Evolutionary conservation across 2,888 invertebrate species (phyloP).

Genomic region (Ichneumoninae sp.): DNA sequence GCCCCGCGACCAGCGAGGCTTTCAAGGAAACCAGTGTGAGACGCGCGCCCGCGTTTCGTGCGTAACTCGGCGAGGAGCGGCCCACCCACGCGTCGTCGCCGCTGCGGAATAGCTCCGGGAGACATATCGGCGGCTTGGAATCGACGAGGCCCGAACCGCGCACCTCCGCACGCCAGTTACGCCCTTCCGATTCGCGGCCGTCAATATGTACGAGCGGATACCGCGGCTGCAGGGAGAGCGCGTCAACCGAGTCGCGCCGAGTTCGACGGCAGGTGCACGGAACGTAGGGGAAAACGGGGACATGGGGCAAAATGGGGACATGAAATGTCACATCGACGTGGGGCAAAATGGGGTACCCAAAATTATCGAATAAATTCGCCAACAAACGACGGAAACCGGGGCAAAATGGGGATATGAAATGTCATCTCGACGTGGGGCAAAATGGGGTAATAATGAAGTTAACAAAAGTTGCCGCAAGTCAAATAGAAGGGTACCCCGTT

Average conservation of each 20-base stretch:
- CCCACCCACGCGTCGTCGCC: conserved; percentile 74
- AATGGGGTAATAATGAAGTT: no score
- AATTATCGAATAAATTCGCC: no score
- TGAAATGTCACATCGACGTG: no score
- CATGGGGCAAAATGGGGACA: neutral
- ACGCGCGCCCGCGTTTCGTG: conserved; percentile 64
- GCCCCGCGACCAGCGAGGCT: neutral
- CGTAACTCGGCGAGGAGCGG: conserved; percentile 76
- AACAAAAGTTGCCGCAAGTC: no score
- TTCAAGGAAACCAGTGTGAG: conserved; percentile 10
- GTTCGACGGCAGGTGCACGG: conserved; percentile 54
- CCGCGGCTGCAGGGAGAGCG: conserved; percentile 68
- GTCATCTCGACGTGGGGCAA: no score
- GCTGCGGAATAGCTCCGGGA: conserved; percentile 47
- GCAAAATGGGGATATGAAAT: no score
- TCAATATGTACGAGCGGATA: conserved; percentile 17
- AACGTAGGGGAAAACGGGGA: no score
- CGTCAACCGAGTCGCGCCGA: conserved; percentile 51
- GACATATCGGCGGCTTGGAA: conserved; percentile 45
- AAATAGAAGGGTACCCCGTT: no score
- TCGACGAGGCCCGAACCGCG: neutral
- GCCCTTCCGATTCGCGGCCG: neutral
- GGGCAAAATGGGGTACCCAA: no score
- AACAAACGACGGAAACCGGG: no score
- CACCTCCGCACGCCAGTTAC: neutral